A percentile compares a stretch with the other conserved stretches of the same genome.
These are phyloP conservation scores for Balanococcus diminutus DNA, from an alignment of 2,888 invertebrate species.

Conservation along the genomic window DNA sequence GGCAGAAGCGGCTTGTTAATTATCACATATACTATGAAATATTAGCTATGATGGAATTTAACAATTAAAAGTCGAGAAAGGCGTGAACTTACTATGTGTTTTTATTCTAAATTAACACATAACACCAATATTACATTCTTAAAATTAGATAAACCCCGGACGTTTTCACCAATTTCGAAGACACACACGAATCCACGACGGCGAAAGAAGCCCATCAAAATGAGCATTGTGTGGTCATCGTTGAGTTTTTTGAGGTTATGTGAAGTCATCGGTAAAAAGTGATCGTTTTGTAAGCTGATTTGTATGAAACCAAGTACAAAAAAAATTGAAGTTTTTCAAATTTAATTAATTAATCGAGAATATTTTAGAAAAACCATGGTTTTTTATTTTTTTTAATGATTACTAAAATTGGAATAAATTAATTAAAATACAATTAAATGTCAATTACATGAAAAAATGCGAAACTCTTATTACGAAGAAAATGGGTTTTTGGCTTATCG, in stretches of 20 bases:
- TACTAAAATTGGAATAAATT: too few relatives aligned
- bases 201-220: not conserved
- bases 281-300: not conserved
- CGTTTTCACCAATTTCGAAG: not conserved
- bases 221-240: conserved; percentile 9
- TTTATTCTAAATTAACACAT: not conserved
- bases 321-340: not conserved
- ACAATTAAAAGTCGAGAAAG: not conserved
- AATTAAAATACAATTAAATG: not conserved
- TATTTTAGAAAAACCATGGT: not conserved
- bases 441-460: not conserved
- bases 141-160: conserved; percentile 32
- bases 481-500: not conserved
- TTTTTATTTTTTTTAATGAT: not conserved
- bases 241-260: not conserved
- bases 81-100: not conserved
- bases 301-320: not conserved
- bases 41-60: not conserved
- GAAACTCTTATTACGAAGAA: not conserved
- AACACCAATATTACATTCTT: not conserved
- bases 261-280: not conserved
- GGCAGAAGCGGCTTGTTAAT: not conserved
- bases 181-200: not conserved
- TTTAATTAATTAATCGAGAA: not conserved
- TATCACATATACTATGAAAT: not conserved